Percentiles rank a stretch among this genome's conserved stretches.
Conservation (phyloP, 2,113 vertebrate genomes). For the Ptychochromis oligacanthus region DNA sequence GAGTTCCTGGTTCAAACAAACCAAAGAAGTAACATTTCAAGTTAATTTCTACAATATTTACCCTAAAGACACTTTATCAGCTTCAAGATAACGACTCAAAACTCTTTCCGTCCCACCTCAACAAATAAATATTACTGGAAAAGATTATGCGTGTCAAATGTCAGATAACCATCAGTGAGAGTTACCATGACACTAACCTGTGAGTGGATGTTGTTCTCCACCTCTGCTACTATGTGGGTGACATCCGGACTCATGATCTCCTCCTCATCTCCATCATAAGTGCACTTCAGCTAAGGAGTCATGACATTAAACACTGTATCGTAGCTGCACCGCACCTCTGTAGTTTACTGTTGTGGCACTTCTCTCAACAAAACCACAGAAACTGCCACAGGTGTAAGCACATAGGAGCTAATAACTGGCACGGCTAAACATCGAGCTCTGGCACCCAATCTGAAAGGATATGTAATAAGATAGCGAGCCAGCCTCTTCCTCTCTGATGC, state of each 20-base stretch:
- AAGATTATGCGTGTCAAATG: neutral
- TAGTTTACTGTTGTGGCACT: neutral
- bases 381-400: neutral
- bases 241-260: conserved; percentile 76
- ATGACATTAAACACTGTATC: neutral
- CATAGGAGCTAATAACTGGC: neutral
- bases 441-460: conserved; percentile 74
- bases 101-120: neutral
- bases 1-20: conserved; percentile 72
- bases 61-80: neutral
- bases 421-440: neutral
- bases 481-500: conserved; percentile 79
- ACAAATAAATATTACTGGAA: conserved; percentile 1
- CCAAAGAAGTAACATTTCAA: neutral
- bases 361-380: neutral
- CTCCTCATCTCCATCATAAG: conserved; percentile 82
- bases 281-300: conserved; percentile 71
- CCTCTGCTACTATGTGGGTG: conserved; percentile 80
- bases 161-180: neutral
- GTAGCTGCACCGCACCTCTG: neutral
- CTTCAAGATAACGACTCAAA: neutral
- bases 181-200: conserved; percentile 56
- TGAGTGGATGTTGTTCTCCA: conserved; percentile 68
- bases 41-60: neutral
- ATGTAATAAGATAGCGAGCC: conserved; percentile 80